A percentile compares a stretch with the other conserved stretches of the same genome.
Conservation (phyloP, 35 echinoderm and acorn worm genomes). For the Apostichopus californicus region DNA sequence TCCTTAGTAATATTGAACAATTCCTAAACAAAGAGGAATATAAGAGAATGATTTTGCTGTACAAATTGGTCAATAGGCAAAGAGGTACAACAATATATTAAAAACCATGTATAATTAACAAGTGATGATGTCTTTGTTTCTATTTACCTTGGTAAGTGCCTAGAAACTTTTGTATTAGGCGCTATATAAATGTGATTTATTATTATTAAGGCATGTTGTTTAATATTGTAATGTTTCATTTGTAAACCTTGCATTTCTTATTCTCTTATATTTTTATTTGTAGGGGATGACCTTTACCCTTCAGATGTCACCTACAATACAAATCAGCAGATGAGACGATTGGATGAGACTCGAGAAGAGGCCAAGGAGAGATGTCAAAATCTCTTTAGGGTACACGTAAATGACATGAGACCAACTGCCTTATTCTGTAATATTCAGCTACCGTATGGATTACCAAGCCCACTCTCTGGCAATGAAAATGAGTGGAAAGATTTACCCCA, state of each 20-base stretch:
- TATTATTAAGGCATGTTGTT: not conserved
- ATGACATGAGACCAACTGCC: not conserved
- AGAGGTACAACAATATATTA: too few species aligned
- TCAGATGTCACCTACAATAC: conserved; percentile 1
- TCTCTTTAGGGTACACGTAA: not conserved
- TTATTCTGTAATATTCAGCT: not conserved
- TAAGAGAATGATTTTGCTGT: too few species aligned
- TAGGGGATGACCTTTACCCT: conserved; percentile 6
- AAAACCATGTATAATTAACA: too few species aligned
- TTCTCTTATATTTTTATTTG: not conserved
- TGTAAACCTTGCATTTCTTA: not conserved
- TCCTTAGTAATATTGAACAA: too few species aligned
- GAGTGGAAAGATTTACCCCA: not conserved
- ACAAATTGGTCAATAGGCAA: too few species aligned
- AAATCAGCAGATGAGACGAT: not conserved
- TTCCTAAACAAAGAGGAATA: too few species aligned
- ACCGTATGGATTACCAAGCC: not conserved
- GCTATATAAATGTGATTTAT: too few species aligned
- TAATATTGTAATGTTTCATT: not conserved
- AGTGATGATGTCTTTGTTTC: not conserved
- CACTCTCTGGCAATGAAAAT: not conserved
- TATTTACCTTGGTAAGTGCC: not conserved
- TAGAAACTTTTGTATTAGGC: not conserved
- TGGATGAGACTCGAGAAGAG: not conserved
- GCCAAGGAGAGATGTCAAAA: not conserved